A percentile compares a stretch with the other conserved stretches of the same genome.
These are phyloP conservation scores for Kuschelorhynchus macadamiae DNA, from an alignment of 2,888 invertebrate species.

Conservation along the genomic window DNA sequence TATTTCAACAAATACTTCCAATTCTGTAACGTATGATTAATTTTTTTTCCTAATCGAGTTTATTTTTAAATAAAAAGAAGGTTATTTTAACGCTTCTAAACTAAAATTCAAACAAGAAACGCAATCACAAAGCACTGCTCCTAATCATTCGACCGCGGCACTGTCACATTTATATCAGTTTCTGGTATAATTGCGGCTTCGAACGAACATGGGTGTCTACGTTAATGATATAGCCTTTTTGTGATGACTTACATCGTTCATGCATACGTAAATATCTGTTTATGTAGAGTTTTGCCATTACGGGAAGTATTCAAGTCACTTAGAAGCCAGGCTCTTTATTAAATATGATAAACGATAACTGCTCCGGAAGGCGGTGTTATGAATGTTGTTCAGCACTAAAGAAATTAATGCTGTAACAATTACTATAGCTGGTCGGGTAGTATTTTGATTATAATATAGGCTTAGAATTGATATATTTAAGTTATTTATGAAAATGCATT, in stretches of 20 bases:
- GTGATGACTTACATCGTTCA: slow-evolving; percentile 38
- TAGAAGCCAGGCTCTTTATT: slow-evolving; percentile 17
- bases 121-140: too few relatives aligned
- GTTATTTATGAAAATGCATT: too few relatives aligned
- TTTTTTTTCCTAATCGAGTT: too few relatives aligned
- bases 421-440: neutral
- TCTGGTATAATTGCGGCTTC: slow-evolving; percentile 26
- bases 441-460: too few relatives aligned
- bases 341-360: slow-evolving; percentile 19
- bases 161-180: neutral
- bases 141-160: too few relatives aligned
- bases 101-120: too few relatives aligned
- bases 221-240: slow-evolving; percentile 37
- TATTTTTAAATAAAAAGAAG: too few relatives aligned
- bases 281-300: slow-evolving; percentile 32
- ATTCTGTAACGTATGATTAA: too few relatives aligned
- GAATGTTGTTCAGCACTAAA: neutral
- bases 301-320: slow-evolving; percentile 26
- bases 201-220: slow-evolving; percentile 36
- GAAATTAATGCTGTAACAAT: neutral
- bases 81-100: too few relatives aligned
- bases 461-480: too few relatives aligned
- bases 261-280: slow-evolving; percentile 34
- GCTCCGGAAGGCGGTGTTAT: slow-evolving; percentile 7
- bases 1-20: too few relatives aligned